These are phyloP conservation scores for Pelodiscus sinensis DNA, from an alignment of 2,113 vertebrate genomes.

Conservation along the genomic window DNA sequence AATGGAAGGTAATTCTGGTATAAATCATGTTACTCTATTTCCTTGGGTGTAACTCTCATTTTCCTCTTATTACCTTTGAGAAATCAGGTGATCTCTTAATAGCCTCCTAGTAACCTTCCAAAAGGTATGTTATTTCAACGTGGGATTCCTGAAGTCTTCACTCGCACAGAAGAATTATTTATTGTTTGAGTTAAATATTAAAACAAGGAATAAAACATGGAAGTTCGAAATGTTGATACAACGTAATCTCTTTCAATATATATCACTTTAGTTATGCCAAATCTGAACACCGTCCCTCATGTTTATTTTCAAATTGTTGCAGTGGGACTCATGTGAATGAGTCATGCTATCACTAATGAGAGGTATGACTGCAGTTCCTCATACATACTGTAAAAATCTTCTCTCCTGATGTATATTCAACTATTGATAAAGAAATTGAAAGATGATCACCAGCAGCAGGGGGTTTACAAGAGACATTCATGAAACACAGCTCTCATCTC, in stretches of 20 bases:
- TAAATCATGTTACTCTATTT: no score
- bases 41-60: no score
- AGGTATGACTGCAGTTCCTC: not conserved
- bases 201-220: not conserved
- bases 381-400: not conserved
- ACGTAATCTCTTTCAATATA: not conserved
- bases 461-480: not conserved
- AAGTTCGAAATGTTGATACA: not conserved
- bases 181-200: not conserved
- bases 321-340: not conserved
- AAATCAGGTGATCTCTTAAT: no score
- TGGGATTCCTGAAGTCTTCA: not conserved
- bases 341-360: not conserved
- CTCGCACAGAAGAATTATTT: not conserved
- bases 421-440: not conserved
- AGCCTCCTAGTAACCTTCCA: no score
- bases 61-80: no score
- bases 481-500: not conserved
- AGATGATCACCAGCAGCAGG: slow-evolving; percentile 2
- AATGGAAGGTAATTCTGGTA: no score
- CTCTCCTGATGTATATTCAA: not conserved
- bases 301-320: slow-evolving; percentile 10
- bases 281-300: slow-evolving; percentile 31
- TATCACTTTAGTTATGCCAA: slow-evolving; percentile 15
- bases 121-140: not conserved